Evolutionary conservation across 2,113 vertebrate species (phyloP).

Genomic region (Petroica traversi): DNA sequence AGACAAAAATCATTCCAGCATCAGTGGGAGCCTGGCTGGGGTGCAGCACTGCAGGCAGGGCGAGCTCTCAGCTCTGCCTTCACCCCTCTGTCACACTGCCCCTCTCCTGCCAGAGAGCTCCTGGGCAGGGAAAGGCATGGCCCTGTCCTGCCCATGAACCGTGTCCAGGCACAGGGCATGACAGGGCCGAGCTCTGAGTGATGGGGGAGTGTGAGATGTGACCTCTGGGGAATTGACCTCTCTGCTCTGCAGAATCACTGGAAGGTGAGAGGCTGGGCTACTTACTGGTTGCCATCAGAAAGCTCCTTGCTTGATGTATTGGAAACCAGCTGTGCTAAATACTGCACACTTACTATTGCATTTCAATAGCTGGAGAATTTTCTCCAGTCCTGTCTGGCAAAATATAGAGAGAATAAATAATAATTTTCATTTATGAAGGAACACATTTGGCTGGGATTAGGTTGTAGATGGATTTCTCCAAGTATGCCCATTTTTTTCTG

Average conservation of each 20-base stretch:
- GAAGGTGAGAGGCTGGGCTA: background rate
- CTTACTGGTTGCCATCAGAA: background rate
- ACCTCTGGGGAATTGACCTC: fast-evolving
- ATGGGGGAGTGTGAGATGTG: background rate
- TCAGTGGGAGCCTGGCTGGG: fast-evolving
- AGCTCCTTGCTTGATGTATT: background rate
- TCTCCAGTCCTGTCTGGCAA: background rate
- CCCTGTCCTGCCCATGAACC: fast-evolving
- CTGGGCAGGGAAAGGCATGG: background rate
- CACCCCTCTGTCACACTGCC: fast-evolving
- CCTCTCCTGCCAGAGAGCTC: background rate
- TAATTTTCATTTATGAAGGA: background rate
- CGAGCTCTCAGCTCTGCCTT: fast-evolving
- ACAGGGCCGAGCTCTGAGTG: background rate
- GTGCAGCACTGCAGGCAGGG: background rate
- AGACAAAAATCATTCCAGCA: too few species aligned
- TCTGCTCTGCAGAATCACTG: background rate
- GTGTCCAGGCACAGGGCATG: background rate
- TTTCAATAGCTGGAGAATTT: background rate
- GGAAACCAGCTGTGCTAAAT: background rate
- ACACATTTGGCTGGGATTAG: background rate
- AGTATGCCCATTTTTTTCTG: background rate
- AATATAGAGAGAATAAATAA: background rate
- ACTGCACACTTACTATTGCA: background rate
- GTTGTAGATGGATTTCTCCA: background rate